Evolutionary conservation across 1,140 invertebrate genomes (phyloP).

Genomic region (Caenorhabditis latens): DNA sequence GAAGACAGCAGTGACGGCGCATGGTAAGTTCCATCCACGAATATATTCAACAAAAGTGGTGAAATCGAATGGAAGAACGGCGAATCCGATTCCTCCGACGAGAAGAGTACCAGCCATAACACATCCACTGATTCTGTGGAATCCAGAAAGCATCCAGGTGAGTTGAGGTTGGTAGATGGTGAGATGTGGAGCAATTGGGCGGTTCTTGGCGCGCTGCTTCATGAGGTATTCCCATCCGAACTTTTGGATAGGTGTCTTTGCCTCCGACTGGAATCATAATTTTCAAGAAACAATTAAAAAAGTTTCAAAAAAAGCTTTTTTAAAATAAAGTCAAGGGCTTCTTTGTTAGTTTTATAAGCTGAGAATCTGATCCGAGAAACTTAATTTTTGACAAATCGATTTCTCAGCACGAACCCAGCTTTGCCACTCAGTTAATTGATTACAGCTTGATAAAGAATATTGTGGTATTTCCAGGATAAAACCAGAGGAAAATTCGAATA

Average conservation of each 20-base stretch:
- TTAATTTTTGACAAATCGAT: too few relatives aligned
- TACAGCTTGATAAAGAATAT: too few relatives aligned
- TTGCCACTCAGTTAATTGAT: too few relatives aligned
- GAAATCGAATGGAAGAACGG: conserved; percentile 70
- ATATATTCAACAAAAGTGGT: conserved; percentile 72
- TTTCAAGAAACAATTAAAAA: neutral
- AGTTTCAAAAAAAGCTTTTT: neutral
- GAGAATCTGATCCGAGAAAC: too few relatives aligned
- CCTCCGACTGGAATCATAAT: neutral
- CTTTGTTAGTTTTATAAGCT: too few relatives aligned
- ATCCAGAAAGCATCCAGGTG: conserved; percentile 74
- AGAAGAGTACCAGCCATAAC: conserved; percentile 75
- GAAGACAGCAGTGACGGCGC: conserved; percentile 69
- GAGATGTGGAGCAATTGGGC: conserved; percentile 75
- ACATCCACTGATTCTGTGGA: conserved; percentile 74
- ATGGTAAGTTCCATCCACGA: conserved; percentile 68
- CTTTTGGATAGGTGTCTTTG: conserved; percentile 71
- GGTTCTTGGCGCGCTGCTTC: conserved; percentile 65
- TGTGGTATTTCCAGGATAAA: too few relatives aligned
- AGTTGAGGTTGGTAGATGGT: conserved; percentile 75
- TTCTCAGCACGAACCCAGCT: too few relatives aligned
- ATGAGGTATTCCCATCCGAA: conserved; percentile 73
- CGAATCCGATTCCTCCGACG: conserved; percentile 72
- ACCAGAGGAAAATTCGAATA: too few relatives aligned
- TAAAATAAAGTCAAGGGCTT: too few relatives aligned